These are phyloP conservation scores for Poicephalus meyeri DNA, from an alignment of 2,113 vertebrate genomes.

Conservation along the genomic window DNA sequence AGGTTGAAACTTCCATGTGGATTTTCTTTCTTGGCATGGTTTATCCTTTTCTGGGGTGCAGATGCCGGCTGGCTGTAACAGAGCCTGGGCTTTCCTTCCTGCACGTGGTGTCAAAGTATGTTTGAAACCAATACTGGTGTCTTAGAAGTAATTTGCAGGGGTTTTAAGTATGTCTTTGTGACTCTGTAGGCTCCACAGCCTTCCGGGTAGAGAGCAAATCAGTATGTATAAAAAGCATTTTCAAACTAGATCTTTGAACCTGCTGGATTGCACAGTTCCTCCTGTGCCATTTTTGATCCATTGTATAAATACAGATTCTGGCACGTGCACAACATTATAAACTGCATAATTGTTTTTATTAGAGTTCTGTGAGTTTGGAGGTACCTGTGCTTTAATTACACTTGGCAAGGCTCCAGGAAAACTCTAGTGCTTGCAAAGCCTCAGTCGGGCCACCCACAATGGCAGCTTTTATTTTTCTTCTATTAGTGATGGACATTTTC, in stretches of 20 bases:
- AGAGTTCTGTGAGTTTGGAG: slow-evolving; percentile 67
- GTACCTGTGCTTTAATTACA: slow-evolving; percentile 72
- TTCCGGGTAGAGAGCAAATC: slow-evolving; percentile 3
- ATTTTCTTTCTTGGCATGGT: slow-evolving; percentile 45
- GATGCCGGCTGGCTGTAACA: slow-evolving; percentile 33
- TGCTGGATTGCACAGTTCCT: slow-evolving; percentile 27
- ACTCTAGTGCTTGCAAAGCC: slow-evolving; percentile 48
- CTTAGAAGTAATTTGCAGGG: slow-evolving; percentile 45
- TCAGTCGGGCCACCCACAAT: slow-evolving; percentile 65
- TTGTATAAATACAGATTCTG: slow-evolving; percentile 62
- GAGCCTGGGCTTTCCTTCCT: slow-evolving; percentile 43
- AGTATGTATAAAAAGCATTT: slow-evolving; percentile 18
- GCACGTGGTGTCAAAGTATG: background rate
- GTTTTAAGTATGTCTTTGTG: slow-evolving; percentile 28
- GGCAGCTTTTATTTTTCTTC: slow-evolving; percentile 62
- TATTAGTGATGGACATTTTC: slow-evolving; percentile 65
- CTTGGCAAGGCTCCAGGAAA: slow-evolving; percentile 63
- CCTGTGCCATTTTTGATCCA: slow-evolving; percentile 45
- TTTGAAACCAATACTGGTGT: slow-evolving; percentile 42
- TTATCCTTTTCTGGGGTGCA: slow-evolving; percentile 59
- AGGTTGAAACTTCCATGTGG: slow-evolving; percentile 19
- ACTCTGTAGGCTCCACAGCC: background rate
- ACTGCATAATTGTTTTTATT: slow-evolving; percentile 69
- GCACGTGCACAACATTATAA: slow-evolving; percentile 45
- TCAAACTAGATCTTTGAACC: slow-evolving; percentile 56